Conservation (phyloP, 2,888 invertebrate species). For the Heterodera filipjevi region DNA sequence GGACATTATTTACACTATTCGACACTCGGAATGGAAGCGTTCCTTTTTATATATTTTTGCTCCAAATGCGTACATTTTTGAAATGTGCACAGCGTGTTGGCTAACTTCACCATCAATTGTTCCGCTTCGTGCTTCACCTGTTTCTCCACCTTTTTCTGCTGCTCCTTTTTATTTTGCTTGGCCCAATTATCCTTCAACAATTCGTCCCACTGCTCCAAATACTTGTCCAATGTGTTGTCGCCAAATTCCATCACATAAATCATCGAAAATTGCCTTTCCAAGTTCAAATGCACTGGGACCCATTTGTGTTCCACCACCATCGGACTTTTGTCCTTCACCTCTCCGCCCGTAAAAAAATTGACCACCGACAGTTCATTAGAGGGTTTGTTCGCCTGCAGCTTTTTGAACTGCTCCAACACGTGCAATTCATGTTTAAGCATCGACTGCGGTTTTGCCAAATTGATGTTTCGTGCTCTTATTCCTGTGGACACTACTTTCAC, state of each 20-base stretch:
- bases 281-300: background rate
- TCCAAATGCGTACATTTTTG: background rate
- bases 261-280: background rate
- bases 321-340: background rate
- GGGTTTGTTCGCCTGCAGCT: background rate
- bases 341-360: background rate
- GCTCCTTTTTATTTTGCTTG: background rate
- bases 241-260: constrained; percentile 12
- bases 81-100: background rate
- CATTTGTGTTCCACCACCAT: background rate
- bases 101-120: background rate
- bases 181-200: background rate
- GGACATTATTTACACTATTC: too few species aligned
- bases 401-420: background rate
- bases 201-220: background rate
- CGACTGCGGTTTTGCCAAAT: background rate
- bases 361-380: background rate
- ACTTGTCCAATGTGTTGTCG: background rate
- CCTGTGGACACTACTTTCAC: constrained; percentile 1
- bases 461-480: background rate
- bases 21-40: too few species aligned
- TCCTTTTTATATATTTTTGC: too few species aligned
- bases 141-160: background rate
- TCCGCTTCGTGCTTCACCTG: background rate
- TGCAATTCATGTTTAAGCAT: constrained; percentile 4